phyloP scores from a whole-genome alignment of 2,888 invertebrate genomes.

The Pyrocoelia pectoralis region DNA sequence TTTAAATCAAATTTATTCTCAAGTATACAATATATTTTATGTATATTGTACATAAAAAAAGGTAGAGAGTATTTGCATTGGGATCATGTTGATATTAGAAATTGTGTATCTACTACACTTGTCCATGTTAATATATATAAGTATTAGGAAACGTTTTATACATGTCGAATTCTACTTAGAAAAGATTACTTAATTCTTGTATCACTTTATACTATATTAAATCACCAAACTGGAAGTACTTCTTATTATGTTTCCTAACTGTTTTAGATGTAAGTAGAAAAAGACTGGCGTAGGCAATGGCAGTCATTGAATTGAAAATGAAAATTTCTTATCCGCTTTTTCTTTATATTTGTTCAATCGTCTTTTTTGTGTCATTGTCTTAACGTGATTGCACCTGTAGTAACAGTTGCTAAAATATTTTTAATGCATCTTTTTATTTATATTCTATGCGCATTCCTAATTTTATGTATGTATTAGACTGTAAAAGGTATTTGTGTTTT shows the following conservation, averaged over 20 bases:
- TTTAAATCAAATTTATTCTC: neutral
- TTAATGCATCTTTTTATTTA: neutral
- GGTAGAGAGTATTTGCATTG: neutral
- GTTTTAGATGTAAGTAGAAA: slow-evolving; percentile 2
- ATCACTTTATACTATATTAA: neutral
- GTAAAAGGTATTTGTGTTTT: neutral
- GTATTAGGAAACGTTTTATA: neutral
- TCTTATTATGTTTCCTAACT: neutral
- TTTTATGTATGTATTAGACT: slow-evolving; percentile 1
- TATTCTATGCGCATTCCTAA: slow-evolving; percentile 2
- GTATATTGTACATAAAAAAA: neutral
- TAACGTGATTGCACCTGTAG: neutral
- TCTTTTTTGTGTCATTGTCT: neutral
- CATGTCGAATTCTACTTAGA: neutral
- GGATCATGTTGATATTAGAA: neutral
- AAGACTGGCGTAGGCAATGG: neutral
- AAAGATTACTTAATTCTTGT: slow-evolving; percentile 1
- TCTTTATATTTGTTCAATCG: no score
- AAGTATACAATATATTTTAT: neutral
- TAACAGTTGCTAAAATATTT: neutral
- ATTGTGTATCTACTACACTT: neutral
- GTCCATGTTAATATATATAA: neutral
- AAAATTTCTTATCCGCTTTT: neutral
- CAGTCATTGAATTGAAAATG: neutral
- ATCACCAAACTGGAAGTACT: neutral